Evolutionary conservation across 2,113 vertebrate species (phyloP), one percentile per base, ranked within the genome.

Genomic region (Paedocypris sp.): DNA sequence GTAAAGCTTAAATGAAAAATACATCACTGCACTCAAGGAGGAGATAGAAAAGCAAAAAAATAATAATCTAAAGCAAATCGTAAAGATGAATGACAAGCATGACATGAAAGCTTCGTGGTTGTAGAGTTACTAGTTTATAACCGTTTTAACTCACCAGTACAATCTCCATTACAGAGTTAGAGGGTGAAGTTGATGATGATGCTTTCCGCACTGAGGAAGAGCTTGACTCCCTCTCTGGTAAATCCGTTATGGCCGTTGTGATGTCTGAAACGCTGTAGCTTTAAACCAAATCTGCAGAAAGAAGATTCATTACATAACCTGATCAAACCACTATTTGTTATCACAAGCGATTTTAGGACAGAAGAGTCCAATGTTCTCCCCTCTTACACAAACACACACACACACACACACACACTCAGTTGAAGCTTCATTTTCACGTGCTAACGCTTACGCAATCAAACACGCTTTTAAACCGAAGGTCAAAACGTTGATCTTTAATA

Each of bases 101-200:
- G 8, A n/a, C n/a, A n/a, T n/a, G n/a, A n/a, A n/a, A n/a, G n/a
- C n/a, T n/a, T n/a, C n/a, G n/a, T n/a, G n/a, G n/a, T n/a, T n/a
- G n/a, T n/a, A n/a, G n/a, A n/a, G n/a, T n/a, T n/a, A n/a, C n/a
- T n/a, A n/a, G n/a, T n/a, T n/a, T n/a, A n/a, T n/a, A n/a, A n/a
- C n/a, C n/a, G n/a, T n/a, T n/a, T n/a, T n/a, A 20, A 62, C 63
- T 70, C 25, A 70, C 68, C 63, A 70, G 45, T 2, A 23, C 25
- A 3, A 66, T 7, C 10, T 70, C 68, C 68, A 70, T 70, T 35
- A 26, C 35, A 11, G 62, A 61, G 2, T 57, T 6, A 13, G 64
- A 38, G 10, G 63, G 23, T 12, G 41, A n/a, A n/a, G n/a, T n/a
- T n/a, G n/a, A 41, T 5, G 42, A 63, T 28, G 60, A 38, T 42